phyloP scores from a whole-genome alignment of 2,113 vertebrate genomes.

The Hassar affinis region DNA sequence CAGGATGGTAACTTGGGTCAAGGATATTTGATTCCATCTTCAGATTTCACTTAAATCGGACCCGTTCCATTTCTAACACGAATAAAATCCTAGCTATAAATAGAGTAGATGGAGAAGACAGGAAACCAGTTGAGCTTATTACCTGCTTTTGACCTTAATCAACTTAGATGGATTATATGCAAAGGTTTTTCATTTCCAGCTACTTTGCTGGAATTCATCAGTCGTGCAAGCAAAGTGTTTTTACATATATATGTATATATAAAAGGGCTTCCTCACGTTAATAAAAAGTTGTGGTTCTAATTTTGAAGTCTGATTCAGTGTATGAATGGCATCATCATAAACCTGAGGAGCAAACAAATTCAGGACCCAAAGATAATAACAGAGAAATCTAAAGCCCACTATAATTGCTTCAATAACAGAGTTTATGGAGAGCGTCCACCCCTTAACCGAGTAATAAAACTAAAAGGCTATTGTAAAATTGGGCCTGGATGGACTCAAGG shows the following conservation, averaged over 20 bases:
- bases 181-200: neutral
- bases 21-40: neutral
- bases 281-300: neutral
- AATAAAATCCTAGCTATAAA: neutral
- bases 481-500: slow-evolving; percentile 34
- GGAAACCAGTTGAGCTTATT: neutral
- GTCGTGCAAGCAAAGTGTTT: neutral
- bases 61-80: neutral
- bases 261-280: neutral
- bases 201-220: neutral
- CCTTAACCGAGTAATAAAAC: slow-evolving; percentile 56
- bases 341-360: slow-evolving; percentile 42
- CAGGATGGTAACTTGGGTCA: neutral
- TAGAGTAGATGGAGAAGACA: neutral
- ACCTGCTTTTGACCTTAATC: neutral
- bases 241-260: neutral
- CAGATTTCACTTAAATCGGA: neutral
- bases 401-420: slow-evolving; percentile 57
- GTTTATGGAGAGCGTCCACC: slow-evolving; percentile 59
- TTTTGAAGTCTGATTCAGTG: slow-evolving; percentile 13
- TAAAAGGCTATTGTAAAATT: slow-evolving; percentile 46
- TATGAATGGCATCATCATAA: slow-evolving; percentile 46
- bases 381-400: slow-evolving; percentile 39
- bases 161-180: neutral
- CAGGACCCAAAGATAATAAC: slow-evolving; percentile 43